These are phyloP conservation scores for Amblyraja radiata DNA, from an alignment of 2,797 vertebrate species.

Conservation along the genomic window DNA sequence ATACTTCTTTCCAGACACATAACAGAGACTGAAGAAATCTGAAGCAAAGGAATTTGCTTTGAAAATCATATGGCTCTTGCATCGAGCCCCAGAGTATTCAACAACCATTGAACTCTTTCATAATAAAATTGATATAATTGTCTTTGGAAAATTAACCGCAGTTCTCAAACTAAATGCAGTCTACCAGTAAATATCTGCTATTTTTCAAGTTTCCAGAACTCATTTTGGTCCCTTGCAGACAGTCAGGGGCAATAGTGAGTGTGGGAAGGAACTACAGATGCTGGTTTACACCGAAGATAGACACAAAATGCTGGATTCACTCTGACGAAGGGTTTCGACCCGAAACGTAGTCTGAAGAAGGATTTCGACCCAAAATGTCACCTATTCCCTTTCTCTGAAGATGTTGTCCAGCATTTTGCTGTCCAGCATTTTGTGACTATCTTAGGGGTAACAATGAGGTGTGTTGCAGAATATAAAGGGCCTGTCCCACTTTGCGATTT, in stretches of 20 bases:
- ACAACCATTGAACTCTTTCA: background rate
- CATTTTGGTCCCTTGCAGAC: background rate
- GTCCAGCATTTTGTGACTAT: too few species aligned
- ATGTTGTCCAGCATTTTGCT: too few species aligned
- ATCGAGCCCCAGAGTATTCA: background rate
- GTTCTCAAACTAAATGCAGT: background rate
- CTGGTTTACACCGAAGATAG: too few species aligned
- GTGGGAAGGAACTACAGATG: too few species aligned
- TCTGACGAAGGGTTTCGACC: too few species aligned
- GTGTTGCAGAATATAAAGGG: too few species aligned
- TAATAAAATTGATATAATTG: conserved; percentile 1
- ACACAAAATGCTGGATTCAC: too few species aligned
- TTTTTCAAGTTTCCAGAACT: background rate
- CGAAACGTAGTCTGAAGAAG: too few species aligned
- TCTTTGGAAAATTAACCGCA: background rate
- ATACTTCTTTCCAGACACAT: background rate
- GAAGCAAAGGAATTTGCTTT: background rate
- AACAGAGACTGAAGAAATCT: background rate
- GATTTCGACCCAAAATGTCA: too few species aligned
- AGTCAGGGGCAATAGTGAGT: background rate
- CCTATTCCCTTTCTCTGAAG: too few species aligned
- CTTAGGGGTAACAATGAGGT: too few species aligned
- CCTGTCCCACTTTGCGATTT: too few species aligned
- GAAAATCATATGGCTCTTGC: background rate
- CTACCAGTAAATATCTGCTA: background rate